Base-by-base conservation (phyloP, 2,888 invertebrate species). In the Leptarthrus brevirostris region DNA sequence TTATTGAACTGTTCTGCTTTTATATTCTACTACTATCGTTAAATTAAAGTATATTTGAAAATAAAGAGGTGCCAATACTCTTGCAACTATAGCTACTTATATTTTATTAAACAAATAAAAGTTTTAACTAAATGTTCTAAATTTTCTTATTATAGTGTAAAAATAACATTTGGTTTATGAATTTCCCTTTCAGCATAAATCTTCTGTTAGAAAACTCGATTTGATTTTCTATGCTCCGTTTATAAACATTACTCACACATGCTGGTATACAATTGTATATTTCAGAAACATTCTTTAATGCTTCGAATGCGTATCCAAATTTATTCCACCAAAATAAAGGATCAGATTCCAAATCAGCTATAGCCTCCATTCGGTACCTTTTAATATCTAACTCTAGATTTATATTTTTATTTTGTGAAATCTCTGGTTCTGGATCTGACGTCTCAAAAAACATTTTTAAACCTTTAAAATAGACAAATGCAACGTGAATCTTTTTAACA, bases 271-370 rank as follows among this genome's bases (percentile, higher is more conserved):
- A 79, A 53, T 79, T 75, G 74, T 81, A 81, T 56, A 77, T 75
- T 26, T 79, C 76, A 6, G 81, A 78, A 36, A 81, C 76, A 77
- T 79, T 79, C 3, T 77, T 76, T 58, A 81, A 76, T 58, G 78
- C 76, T 20, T 78, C 78, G 76, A 78, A 82, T 8, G 74, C 73
- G 44, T 73, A 79, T 10, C 77, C 76, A 64, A 76, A 78, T 20
- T 80, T 78, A 66, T 78, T 77, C 82, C 82, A 82, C 81, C 82
- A 82, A 22, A 75, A 76, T 18, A 81, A 72, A 6, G 82, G 81
- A 56, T 80, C 81, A 72, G 79, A 79, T n/a, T 81, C 80, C 47
- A 81, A 78, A 76, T 81, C 81, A 34, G 79, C 77, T 16, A 56
- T 4, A 24, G 77, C 71, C 49, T 80, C 79, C 16, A 72, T 74